Percentiles rank a stretch among this genome's conserved stretches.
Conservation (phyloP, 2,888 invertebrate species). For the Thymelicus sylvestris region DNA sequence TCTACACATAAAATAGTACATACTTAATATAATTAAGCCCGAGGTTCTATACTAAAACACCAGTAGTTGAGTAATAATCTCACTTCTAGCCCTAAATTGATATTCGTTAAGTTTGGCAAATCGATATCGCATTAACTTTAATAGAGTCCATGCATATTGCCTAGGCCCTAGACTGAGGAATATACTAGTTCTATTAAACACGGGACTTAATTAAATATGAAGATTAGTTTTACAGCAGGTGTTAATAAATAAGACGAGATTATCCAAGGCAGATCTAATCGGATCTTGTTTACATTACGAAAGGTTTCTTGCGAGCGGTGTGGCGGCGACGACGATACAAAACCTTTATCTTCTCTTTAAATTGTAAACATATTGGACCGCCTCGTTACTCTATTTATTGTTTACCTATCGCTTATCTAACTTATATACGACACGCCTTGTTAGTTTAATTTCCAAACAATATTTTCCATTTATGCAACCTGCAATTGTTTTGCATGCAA, state of each 20-base stretch:
- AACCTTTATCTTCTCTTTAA: constrained; percentile 64
- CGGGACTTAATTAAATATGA: constrained; percentile 44
- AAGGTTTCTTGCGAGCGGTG: constrained; percentile 55
- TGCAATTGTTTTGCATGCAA: constrained; percentile 76
- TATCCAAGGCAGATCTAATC: constrained; percentile 73
- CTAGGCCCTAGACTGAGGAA: constrained; percentile 13
- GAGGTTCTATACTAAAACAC: not conserved
- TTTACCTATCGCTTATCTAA: constrained; percentile 70
- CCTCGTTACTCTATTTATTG: constrained; percentile 73
- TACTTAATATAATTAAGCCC: too few species aligned
- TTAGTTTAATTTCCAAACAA: constrained; percentile 68
- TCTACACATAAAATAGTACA: too few species aligned
- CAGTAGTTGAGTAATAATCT: not conserved
- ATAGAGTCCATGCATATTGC: constrained; percentile 32
- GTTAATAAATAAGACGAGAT: constrained; percentile 75
- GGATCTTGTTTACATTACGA: constrained; percentile 77
- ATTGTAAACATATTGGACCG: constrained; percentile 70
- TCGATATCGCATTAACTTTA: constrained; percentile 34
- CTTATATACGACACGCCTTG: constrained; percentile 69
- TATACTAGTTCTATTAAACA: constrained; percentile 38
- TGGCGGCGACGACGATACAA: constrained; percentile 43
- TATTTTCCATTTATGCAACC: constrained; percentile 65
- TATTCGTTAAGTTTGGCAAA: constrained; percentile 17
- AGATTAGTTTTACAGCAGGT: constrained; percentile 62
- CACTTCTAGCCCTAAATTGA: constrained; percentile 13